A percentile compares a stretch with the other conserved stretches of the same genome.
Conservation (phyloP, 2,113 vertebrate species). For the Anseranas semipalmata region DNA sequence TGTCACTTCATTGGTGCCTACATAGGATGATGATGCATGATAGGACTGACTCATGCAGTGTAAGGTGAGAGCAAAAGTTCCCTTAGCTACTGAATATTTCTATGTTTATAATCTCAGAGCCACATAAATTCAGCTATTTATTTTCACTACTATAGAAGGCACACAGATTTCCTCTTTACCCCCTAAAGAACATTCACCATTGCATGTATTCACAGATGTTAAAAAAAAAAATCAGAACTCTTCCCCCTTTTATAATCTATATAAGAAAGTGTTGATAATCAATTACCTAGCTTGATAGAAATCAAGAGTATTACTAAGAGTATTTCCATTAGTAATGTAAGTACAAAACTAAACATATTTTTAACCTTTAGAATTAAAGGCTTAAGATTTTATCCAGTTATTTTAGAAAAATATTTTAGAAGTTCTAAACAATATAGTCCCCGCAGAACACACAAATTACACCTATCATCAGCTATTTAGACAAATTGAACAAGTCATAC, state of each 20-base stretch:
- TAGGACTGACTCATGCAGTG: no score
- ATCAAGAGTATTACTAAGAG: not conserved
- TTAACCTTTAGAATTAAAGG: not conserved
- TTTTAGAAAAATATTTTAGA: not conserved
- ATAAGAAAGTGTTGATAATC: not conserved
- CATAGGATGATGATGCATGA: fast-evolving
- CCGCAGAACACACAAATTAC: not conserved
- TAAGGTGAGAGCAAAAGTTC: not conserved
- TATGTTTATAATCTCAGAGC: not conserved
- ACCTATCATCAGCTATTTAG: not conserved
- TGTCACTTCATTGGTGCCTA: not conserved
- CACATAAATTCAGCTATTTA: not conserved
- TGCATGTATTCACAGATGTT: not conserved
- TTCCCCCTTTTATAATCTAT: not conserved
- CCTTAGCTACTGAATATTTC: not conserved
- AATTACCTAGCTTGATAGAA: not conserved
- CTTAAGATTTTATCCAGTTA: not conserved
- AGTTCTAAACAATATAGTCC: not conserved
- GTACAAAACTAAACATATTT: not conserved
- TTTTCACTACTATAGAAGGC: not conserved
- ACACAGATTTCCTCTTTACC: not conserved
- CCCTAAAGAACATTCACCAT: not conserved
- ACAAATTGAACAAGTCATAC: not conserved
- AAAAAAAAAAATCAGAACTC: not conserved
- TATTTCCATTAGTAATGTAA: not conserved